Base-by-base conservation (phyloP, 2,113 vertebrate genomes). In the Tyrannus savana region DNA sequence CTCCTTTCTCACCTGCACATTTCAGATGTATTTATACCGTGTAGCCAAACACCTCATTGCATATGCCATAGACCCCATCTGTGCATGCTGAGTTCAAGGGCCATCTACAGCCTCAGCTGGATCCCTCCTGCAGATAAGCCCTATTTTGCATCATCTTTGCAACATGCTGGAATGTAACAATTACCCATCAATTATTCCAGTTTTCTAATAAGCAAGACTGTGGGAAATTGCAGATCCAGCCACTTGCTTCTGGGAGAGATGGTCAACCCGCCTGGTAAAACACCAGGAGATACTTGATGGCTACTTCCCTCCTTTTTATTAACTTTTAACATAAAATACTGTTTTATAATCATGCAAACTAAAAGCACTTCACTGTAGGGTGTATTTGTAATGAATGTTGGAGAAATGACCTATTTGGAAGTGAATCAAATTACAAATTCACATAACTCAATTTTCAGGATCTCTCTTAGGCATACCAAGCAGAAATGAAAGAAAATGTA, bases 381-480 rank as follows among this genome's bases (percentile, higher is more conserved):
- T 91, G 81, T 84, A 88, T 90, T 77, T 73, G 44, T 93, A 95
- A 96, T 59, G 68, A 95, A 73, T 50, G 37, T 25, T 82, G 79
- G 73, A 80, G 81, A 87, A 95, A 93, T 90, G 66, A 93, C 87
- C 78, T 89, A 68, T 93, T 95, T 94, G 86, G 84, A 96, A 95
- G 72, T 19, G 46, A 90, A 93, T 91, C 86, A 75, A 75, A 94
- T 97, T 95, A 94, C 67, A 95, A 83, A 85, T 71, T 90, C 87
- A 81, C 33, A 60, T 81, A 93, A 89, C 83, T 95, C 86, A 94
- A 79, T 94, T 96, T 87, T 84, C 64, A 93, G 89, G 81, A 83
- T 72, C 33, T 69, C 33, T 49, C 74, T 84, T 68, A 83, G 44
- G 71, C 95, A 96, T 97, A 81, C 67, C 59, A 90, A 95, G 49